These are phyloP conservation scores for Campopleginae sp. DNA, from an alignment of 2,888 invertebrate species.

Conservation along the genomic window DNA sequence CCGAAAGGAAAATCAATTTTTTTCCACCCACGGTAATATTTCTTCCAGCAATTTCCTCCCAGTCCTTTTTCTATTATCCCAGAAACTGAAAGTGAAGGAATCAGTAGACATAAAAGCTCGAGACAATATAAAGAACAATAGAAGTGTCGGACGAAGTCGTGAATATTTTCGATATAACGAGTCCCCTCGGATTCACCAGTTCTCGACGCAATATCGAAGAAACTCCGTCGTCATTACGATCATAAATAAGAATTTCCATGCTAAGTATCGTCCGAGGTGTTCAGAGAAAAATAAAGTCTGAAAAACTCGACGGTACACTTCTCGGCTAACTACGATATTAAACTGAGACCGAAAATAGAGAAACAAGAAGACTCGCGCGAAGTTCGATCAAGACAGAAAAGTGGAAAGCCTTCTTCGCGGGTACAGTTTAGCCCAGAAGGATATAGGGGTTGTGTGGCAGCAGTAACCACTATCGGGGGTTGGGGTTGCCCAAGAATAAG, in stretches of 20 bases:
- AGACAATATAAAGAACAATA: conserved; percentile 49
- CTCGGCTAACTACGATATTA: conserved; percentile 78
- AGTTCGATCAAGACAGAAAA: conserved; percentile 75
- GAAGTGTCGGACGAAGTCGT: conserved; percentile 40
- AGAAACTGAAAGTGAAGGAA: background rate
- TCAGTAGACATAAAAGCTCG: background rate
- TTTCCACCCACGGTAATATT: background rate
- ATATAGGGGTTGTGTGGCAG: conserved; percentile 75
- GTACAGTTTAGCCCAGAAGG: conserved; percentile 78
- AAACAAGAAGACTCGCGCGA: conserved; percentile 79
- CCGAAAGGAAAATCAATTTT: background rate
- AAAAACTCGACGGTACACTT: conserved; percentile 54
- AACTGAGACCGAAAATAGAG: conserved; percentile 82
- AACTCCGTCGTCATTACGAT: conserved; percentile 53
- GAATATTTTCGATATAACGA: conserved; percentile 52
- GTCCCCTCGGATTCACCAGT: conserved; percentile 41
- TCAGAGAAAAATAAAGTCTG: conserved; percentile 18
- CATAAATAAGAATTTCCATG: conserved; percentile 52
- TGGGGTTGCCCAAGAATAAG: conserved; percentile 70
- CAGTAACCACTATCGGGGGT: conserved; percentile 74
- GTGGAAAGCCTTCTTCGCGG: conserved; percentile 75
- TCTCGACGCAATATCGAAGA: conserved; percentile 17
- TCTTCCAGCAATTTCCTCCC: conserved; percentile 4
- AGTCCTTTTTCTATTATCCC: conserved; percentile 39
- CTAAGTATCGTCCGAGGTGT: background rate